phyloP scores from a whole-genome alignment of 2,113 vertebrate genomes.

The Psammodynastes pulverulentus region DNA sequence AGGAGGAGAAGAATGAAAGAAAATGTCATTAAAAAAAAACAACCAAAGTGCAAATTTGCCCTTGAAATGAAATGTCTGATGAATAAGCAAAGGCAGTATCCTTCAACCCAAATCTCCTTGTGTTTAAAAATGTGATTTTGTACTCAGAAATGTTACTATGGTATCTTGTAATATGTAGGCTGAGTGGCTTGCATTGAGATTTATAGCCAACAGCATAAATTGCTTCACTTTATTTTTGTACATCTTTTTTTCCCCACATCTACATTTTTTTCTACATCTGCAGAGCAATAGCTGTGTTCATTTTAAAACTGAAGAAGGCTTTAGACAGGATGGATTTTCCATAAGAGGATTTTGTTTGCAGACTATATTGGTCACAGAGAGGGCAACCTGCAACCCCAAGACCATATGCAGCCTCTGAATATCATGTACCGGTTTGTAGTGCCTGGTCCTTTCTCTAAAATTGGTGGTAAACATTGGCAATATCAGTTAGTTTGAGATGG shows the following conservation, averaged over 20 bases:
- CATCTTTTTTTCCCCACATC: not conserved
- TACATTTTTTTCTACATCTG: not conserved
- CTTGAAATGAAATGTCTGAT: not conserved
- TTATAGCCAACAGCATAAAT: not conserved
- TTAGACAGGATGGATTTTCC: not conserved
- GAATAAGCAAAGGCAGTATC: not conserved
- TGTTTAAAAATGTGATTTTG: not conserved
- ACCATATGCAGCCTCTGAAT: not conserved
- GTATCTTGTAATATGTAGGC: slow-evolving; percentile 3
- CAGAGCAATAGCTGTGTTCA: not conserved
- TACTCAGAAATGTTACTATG: slow-evolving; percentile 26
- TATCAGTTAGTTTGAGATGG: not conserved
- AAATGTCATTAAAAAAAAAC: not conserved
- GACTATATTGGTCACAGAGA: not conserved
- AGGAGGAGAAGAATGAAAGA: not conserved
- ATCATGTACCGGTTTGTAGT: not conserved
- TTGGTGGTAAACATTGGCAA: not conserved
- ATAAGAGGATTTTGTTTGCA: not conserved
- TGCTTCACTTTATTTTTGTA: not conserved
- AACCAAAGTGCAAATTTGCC: not conserved
- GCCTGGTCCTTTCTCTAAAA: not conserved
- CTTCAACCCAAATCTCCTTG: not conserved
- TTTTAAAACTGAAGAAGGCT: not conserved
- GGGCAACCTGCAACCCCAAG: not conserved
- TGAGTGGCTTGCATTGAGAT: not conserved